These are phyloP conservation scores for Helostoma temminkii DNA, from an alignment of 2,797 vertebrate species.

Conservation along the genomic window DNA sequence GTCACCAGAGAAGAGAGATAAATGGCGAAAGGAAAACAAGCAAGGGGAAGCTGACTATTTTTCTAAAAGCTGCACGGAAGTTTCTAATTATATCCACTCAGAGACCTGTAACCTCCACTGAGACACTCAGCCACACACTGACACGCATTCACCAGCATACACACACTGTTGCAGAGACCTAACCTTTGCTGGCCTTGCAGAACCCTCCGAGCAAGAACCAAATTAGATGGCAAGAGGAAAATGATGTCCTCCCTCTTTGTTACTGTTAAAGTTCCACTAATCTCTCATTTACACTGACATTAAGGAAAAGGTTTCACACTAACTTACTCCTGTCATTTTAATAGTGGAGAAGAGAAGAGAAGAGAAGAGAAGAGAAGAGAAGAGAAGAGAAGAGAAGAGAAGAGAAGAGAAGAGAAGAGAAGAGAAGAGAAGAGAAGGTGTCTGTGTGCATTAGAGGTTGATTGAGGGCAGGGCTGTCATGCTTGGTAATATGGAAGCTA, in stretches of 20 bases:
- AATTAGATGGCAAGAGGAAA: constrained; percentile 81
- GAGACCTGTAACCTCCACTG: constrained; percentile 72
- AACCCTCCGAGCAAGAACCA: constrained; percentile 82
- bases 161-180: constrained; percentile 35
- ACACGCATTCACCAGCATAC: constrained; percentile 48
- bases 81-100: constrained; percentile 81
- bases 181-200: constrained; percentile 59
- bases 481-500: constrained; percentile 68
- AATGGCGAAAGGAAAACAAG: constrained; percentile 76
- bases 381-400: constrained; percentile 31
- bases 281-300: constrained; percentile 83
- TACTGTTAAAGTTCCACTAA: constrained; percentile 80
- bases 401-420: constrained; percentile 45
- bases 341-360: constrained; percentile 50
- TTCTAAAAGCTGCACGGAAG: constrained; percentile 81
- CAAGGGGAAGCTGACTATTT: constrained; percentile 75
- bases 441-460: constrained; percentile 53
- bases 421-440: constrained; percentile 28
- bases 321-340: constrained; percentile 84
- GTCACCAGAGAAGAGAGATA: constrained; percentile 72
- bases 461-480: constrained; percentile 76
- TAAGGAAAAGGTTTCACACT: constrained; percentile 78
- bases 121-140: constrained; percentile 58
- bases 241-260: constrained; percentile 73
- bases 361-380: constrained; percentile 44